Evolutionary conservation across 2,888 invertebrate species (phyloP).

Genomic region (Harpagoxenus sublaevis): DNA sequence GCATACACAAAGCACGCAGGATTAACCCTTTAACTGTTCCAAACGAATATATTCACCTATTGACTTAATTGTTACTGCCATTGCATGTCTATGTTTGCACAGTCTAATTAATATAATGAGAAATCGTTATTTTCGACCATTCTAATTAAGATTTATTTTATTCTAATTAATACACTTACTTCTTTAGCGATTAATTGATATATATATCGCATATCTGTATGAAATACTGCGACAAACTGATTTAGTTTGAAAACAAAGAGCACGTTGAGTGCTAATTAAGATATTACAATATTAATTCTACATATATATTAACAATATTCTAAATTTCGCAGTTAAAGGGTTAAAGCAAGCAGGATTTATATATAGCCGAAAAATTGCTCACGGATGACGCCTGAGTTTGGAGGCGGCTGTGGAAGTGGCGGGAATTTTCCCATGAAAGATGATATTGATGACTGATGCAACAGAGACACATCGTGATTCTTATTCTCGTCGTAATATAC

Average conservation of each 20-base stretch:
- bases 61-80: background rate
- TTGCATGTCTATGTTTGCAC: background rate
- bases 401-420: constrained; percentile 84
- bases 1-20: background rate
- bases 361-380: constrained; percentile 86
- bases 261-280: background rate
- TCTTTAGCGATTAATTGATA: background rate
- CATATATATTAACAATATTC: background rate
- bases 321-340: constrained; percentile 8
- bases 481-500: constrained; percentile 82
- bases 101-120: too few relatives aligned
- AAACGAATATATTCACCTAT: background rate
- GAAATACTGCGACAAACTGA: background rate
- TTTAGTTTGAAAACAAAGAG: background rate
- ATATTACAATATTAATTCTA: background rate
- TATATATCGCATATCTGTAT: background rate
- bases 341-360: constrained; percentile 68
- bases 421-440: constrained; percentile 6
- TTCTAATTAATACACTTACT: background rate
- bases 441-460: constrained; percentile 85
- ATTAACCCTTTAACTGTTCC: constrained; percentile 29
- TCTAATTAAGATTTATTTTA: too few relatives aligned
- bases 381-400: constrained; percentile 88
- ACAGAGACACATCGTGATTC: constrained; percentile 77
- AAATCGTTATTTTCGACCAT: too few relatives aligned